These are phyloP conservation scores for Trichogramma evanescens DNA, from an alignment of 2,888 invertebrate species.

Conservation along the genomic window DNA sequence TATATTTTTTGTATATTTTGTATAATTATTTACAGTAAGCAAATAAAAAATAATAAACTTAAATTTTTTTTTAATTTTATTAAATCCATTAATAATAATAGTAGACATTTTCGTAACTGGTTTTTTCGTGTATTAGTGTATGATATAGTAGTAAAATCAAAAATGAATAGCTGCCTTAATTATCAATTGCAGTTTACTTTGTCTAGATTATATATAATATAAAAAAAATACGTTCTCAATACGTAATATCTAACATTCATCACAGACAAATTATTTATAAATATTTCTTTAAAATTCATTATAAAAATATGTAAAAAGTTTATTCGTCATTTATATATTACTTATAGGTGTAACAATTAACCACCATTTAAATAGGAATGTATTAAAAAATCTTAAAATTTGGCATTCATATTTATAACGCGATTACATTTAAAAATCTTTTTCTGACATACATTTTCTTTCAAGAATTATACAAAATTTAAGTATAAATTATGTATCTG, in stretches of 20 bases:
- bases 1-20: slow-evolving; percentile 22
- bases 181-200: background rate
- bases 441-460: no score
- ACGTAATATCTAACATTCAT: slow-evolving; percentile 11
- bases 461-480: no score
- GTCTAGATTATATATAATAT: background rate
- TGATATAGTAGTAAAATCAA: no score
- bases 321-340: slow-evolving; percentile 5
- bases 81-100: no score
- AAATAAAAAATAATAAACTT: slow-evolving; percentile 11
- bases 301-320: slow-evolving; percentile 16
- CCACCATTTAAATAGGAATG: background rate
- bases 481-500: no score
- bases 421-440: background rate
- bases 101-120: no score
- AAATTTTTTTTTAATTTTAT: slow-evolving; percentile 10
- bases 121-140: no score
- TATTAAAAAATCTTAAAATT: background rate
- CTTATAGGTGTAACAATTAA: no score
- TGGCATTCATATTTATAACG: background rate
- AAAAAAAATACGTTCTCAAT: background rate
- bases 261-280: slow-evolving; percentile 19
- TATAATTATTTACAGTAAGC: slow-evolving; percentile 18
- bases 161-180: background rate
- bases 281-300: slow-evolving; percentile 11